Percentiles rank a stretch among this genome's conserved stretches.
Conservation (phyloP, 2,888 invertebrate species). For the Hemistola chrysoprasaria region DNA sequence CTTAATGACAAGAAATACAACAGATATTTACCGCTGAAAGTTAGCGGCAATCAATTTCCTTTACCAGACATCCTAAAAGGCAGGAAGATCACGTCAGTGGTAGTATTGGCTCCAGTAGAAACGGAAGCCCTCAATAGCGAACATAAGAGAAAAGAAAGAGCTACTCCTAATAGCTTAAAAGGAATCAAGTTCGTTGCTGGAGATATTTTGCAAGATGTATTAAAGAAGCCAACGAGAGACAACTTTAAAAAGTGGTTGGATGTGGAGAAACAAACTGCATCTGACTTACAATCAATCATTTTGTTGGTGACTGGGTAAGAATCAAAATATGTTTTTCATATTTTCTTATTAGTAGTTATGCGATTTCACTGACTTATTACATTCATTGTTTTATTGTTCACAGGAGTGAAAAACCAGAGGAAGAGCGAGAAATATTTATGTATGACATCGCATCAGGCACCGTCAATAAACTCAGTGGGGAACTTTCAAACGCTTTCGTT, state of each 20-base stretch:
- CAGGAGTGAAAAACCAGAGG: conserved; percentile 72
- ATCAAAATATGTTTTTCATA: conserved; percentile 3
- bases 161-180: conserved; percentile 81
- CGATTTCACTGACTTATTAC: no score
- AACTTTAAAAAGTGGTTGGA: conserved; percentile 92
- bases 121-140: conserved; percentile 81
- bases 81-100: conserved; percentile 91
- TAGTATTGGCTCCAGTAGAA: conserved; percentile 91
- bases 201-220: conserved; percentile 87
- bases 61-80: conserved; percentile 89
- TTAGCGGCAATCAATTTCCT: conserved; percentile 92
- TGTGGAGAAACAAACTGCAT: conserved; percentile 87
- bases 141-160: conserved; percentile 79
- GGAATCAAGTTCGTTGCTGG: conserved; percentile 89
- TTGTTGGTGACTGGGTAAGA: conserved; percentile 91
- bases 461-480: conserved; percentile 90
- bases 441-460: conserved; percentile 89
- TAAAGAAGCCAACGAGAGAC: conserved; percentile 88
- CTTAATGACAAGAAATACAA: conserved; percentile 89
- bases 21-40: conserved; percentile 91
- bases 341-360: no score
- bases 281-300: conserved; percentile 90
- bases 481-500: conserved; percentile 91
- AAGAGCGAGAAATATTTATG: conserved; percentile 92
- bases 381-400: conserved; percentile 37